Conservation (phyloP, 2,888 invertebrate species). For the Camptogramma bilineatum region DNA sequence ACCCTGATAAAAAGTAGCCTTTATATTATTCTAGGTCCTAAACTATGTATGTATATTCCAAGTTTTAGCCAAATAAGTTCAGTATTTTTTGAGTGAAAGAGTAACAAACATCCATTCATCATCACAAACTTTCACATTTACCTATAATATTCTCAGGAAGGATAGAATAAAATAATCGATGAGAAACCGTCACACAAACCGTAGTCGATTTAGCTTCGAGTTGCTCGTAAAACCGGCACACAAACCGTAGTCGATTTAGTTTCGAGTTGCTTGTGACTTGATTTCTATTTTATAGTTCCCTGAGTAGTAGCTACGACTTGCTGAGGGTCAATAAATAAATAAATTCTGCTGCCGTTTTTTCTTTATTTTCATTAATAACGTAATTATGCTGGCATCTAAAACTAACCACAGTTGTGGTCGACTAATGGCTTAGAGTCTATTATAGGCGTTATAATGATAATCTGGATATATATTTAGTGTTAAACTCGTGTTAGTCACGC, state of each 20-base stretch:
- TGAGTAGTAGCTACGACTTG: constrained; percentile 53
- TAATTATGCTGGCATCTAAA: constrained; percentile 80
- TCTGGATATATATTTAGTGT: constrained; percentile 50
- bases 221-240: too few relatives aligned
- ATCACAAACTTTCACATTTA: too few relatives aligned
- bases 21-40: too few relatives aligned
- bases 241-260: neutral
- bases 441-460: constrained; percentile 81
- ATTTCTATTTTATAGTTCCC: constrained; percentile 50
- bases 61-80: too few relatives aligned
- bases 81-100: too few relatives aligned
- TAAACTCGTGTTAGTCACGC: constrained; percentile 53
- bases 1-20: too few relatives aligned
- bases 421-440: constrained; percentile 79
- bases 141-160: too few relatives aligned
- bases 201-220: too few relatives aligned
- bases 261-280: constrained; percentile 37
- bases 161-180: too few relatives aligned
- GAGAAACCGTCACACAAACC: too few relatives aligned
- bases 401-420: constrained; percentile 78
- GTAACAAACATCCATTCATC: too few relatives aligned
- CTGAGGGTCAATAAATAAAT: constrained; percentile 81
- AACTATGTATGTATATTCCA: too few relatives aligned
- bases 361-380: constrained; percentile 74
- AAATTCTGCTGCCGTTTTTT: constrained; percentile 77